Conservation (phyloP, 2,113 vertebrate genomes). For the Centropristis striata region DNA sequence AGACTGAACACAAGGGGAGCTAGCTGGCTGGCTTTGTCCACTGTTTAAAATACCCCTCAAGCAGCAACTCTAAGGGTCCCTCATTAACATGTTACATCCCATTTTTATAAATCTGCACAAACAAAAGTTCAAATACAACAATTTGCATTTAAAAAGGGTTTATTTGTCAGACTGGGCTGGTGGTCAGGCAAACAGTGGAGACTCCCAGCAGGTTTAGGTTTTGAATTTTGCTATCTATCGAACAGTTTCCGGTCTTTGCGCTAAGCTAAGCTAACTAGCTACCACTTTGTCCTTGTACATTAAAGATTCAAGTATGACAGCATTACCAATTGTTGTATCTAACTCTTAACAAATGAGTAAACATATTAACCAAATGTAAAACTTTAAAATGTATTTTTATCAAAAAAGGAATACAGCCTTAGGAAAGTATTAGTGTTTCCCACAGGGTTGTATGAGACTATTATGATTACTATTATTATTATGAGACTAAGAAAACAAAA, state of each 20-base stretch:
- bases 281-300: neutral
- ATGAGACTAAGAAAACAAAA: no score
- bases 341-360: neutral
- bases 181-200: neutral
- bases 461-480: no score
- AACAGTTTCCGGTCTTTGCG: neutral
- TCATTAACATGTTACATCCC: neutral
- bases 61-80: neutral
- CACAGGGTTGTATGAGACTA: no score
- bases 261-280: neutral
- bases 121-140: neutral
- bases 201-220: no score
- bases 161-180: neutral
- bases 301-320: neutral
- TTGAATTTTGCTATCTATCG: no score
- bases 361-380: neutral
- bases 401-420: no score
- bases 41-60: neutral
- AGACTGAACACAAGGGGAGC: neutral
- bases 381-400: neutral
- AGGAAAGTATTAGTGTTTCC: no score
- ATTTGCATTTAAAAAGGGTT: neutral
- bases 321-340: neutral
- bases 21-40: neutral
- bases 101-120: neutral